Evolutionary conservation across 2,888 invertebrate species (phyloP), one percentile per base, ranked within the genome.

Genomic region (Volucella zonaria): DNA sequence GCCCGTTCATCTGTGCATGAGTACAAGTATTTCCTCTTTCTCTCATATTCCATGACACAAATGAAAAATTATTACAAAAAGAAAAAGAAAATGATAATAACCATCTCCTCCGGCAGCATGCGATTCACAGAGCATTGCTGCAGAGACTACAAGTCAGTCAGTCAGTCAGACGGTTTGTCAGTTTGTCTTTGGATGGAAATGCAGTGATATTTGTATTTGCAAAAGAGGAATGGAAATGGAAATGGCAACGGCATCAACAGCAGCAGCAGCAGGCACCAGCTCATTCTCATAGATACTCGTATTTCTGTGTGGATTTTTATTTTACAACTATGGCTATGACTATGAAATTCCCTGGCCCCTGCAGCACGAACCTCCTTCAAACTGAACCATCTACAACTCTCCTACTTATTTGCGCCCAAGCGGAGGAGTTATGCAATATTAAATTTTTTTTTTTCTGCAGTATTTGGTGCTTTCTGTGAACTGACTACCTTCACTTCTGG

Each of bases 341-440:
- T 54, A 73, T 67, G 49, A 40, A 31, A 31, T 31, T 31, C 31
- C 6, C 31, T 51, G 18, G 42, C 42, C n/a, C 38, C 42, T 52
- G 23, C 14, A 31, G 31, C 31, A 31, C 6, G 1, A 31, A 31
- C 31, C 31, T 31, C 6, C 31, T 31, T 31, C 6, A 31, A 31
- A 31, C 31, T 31, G 45, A 23, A 14, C 56, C 58, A n/a, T 18
- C 51, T 47, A 43, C 47, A 23, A 10, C 2, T 40, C 81, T 42
- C 58, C 64, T 31, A 43, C 68, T 62, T 71, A 52, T 31, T 43
- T 42, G n/a, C 11, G 0, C 6, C 47, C 31, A 52, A 47, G 47
- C 73, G 64, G 52, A 70, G 68, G 79, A 75, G 74, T 83, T 79
- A 79, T 79, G 74, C 79, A 79, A 82, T 82, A 78, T 61, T 67